phyloP scores from a whole-genome alignment of 1,140 invertebrate genomes.

The Steinernema khuongi region DNA sequence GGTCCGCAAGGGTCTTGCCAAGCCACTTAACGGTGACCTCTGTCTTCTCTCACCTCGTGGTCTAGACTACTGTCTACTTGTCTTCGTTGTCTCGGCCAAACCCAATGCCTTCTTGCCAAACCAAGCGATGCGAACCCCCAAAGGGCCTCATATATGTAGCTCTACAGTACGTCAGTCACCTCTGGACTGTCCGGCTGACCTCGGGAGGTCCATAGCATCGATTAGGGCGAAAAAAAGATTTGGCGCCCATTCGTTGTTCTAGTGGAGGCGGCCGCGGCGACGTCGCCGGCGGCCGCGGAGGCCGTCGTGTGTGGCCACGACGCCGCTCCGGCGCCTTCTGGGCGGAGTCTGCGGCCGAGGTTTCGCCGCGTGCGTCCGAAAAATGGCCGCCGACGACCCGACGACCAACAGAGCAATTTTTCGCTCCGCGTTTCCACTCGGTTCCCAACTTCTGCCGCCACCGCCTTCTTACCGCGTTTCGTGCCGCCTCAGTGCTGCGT shows the following conservation, averaged over 20 bases:
- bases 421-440: constrained; percentile 2
- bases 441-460: neutral
- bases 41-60: neutral
- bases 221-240: neutral
- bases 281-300: constrained; percentile 4
- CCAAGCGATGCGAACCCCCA: constrained; percentile 13
- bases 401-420: constrained; percentile 4
- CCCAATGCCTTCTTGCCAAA: neutral
- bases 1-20: neutral
- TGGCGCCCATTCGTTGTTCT: constrained; percentile 8
- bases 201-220: neutral
- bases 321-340: neutral
- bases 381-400: neutral
- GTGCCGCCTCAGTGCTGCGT: no score
- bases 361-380: neutral
- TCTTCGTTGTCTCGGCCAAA: neutral
- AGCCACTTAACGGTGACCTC: neutral
- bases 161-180: no score
- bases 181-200: no score
- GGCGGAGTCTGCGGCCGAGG: neutral
- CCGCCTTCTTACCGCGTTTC: no score
- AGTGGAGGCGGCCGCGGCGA: neutral
- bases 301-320: neutral
- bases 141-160: neutral
- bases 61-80: neutral